Evolutionary conservation across 2,113 vertebrate species (phyloP), one percentile per base, ranked within the genome.

Genomic region (Pseudonaja textilis): DNA sequence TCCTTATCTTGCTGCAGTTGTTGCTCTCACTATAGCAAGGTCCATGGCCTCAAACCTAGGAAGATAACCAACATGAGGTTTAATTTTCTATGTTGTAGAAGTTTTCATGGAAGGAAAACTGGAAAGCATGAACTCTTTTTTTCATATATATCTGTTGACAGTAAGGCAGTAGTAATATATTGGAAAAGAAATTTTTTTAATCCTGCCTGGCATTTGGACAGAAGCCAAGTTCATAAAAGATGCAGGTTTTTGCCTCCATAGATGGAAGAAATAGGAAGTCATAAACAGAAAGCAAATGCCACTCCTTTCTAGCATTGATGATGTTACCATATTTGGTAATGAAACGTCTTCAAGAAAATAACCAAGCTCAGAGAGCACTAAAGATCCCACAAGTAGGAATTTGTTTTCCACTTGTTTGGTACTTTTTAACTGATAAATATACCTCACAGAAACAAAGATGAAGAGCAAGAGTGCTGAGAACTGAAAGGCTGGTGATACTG

Each of bases 1-100:
- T 39, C 20, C 39, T 56, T 57, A 22, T 57, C n/a, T 39, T 81
- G 69, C 69, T 81, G 7, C 3, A 42, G 4, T 29, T 2, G 0
- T 90, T 89, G 34, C 6, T 94, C 18, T n/a, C 56, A 20, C 20
- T 18, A n/a, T 47, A 85, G 23, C 56, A 45, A 90, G 57, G 11
- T 57, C 55, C 12, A 93, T 52, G 18, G 92, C 25, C 12, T 11
- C 61, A 34, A 39, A 89, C 90, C 42, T 86, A 12, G 74, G 64
- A 69, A 34, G 14, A 93, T 95, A 89, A 20, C 74, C 45, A 47
- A 59, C n/a, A 87, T 11, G 90, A 55, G 90, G 54, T 42, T 89
- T 22, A 90, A 47, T 89, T 94, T 47, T 69, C 45, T 85, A 42
- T 50, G 88, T 85, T 88, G 39, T 91, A 7, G 61, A 90, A 88